A percentile compares a stretch with the other conserved stretches of the same genome.
These are phyloP conservation scores for Drosophila bunnanda DNA, from an alignment of 2,888 invertebrate species.

Conservation along the genomic window DNA sequence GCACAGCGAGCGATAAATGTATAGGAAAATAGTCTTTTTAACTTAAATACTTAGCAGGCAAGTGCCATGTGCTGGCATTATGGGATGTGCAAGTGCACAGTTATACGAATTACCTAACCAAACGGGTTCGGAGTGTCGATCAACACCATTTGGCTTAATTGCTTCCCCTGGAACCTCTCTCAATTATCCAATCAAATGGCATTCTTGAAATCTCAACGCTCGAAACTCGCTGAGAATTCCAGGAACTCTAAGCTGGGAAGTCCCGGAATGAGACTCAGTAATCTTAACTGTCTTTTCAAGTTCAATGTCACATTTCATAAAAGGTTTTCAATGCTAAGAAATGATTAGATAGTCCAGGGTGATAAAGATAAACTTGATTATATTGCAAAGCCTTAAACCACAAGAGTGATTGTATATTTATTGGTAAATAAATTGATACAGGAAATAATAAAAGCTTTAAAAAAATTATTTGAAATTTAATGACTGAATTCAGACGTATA, in stretches of 20 bases:
- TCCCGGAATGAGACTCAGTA: background rate
- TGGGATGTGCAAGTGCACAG: constrained; percentile 3
- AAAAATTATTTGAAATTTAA: too few species aligned
- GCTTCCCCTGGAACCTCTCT: constrained; percentile 11
- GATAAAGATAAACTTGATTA: background rate
- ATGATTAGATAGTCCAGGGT: constrained; percentile 15
- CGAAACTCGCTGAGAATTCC: constrained; percentile 16
- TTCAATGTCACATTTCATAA: constrained; percentile 27
- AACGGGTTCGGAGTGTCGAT: constrained; percentile 23
- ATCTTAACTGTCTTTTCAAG: constrained; percentile 30
- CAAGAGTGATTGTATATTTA: background rate
- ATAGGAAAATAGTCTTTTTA: constrained; percentile 40
- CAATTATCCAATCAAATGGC: constrained; percentile 3
- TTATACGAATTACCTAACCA: constrained; percentile 14
- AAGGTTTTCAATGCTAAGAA: background rate
- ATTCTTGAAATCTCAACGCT: constrained; percentile 7
- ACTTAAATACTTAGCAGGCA: constrained; percentile 12
- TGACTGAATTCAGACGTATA: too few species aligned
- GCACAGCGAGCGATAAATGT: constrained; percentile 12
- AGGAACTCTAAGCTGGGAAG: constrained; percentile 17
- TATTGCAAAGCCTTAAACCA: background rate
- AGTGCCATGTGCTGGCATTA: constrained; percentile 15
- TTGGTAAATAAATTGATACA: background rate
- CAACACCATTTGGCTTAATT: constrained; percentile 11
- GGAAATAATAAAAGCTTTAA: too few species aligned